A percentile compares a stretch with the other conserved stretches of the same genome.
Evolutionary conservation across 2,888 invertebrate species (phyloP).

Genomic region (Spodoptera littoralis): DNA sequence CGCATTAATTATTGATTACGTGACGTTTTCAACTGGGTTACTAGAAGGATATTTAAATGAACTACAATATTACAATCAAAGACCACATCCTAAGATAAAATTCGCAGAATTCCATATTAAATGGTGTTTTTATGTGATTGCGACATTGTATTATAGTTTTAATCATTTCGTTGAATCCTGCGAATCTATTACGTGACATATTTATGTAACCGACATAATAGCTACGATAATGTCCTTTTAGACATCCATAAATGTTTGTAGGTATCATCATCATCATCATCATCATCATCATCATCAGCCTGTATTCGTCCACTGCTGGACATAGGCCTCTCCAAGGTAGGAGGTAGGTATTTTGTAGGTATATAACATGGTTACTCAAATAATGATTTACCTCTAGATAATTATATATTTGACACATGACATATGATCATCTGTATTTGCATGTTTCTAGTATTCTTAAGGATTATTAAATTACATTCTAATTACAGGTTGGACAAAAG

Average conservation of each 20-base stretch:
- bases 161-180: conserved; percentile 65
- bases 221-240: not conserved
- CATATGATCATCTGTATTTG: too few relatives aligned
- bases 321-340: too few relatives aligned
- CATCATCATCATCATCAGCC: too few relatives aligned
- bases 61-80: conserved; percentile 44
- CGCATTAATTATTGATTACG: not conserved
- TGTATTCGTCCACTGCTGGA: too few relatives aligned
- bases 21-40: conserved; percentile 20
- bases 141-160: conserved; percentile 45
- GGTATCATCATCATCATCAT: too few relatives aligned
- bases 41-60: conserved; percentile 14
- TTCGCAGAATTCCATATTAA: conserved; percentile 50
- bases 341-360: too few relatives aligned
- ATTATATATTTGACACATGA: too few relatives aligned
- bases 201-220: conserved; percentile 7
- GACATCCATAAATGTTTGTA: too few relatives aligned
- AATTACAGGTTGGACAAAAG: too few relatives aligned
- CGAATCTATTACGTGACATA: conserved; percentile 30
- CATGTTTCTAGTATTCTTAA: too few relatives aligned
- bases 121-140: conserved; percentile 41
- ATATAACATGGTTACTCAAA: too few relatives aligned
- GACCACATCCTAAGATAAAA: conserved; percentile 44
- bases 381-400: not conserved
- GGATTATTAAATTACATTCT: too few relatives aligned